Evolutionary conservation across 2,113 vertebrate genomes (phyloP), one percentile per base, ranked within the genome.

Genomic region (Collichthys lucidus): DNA sequence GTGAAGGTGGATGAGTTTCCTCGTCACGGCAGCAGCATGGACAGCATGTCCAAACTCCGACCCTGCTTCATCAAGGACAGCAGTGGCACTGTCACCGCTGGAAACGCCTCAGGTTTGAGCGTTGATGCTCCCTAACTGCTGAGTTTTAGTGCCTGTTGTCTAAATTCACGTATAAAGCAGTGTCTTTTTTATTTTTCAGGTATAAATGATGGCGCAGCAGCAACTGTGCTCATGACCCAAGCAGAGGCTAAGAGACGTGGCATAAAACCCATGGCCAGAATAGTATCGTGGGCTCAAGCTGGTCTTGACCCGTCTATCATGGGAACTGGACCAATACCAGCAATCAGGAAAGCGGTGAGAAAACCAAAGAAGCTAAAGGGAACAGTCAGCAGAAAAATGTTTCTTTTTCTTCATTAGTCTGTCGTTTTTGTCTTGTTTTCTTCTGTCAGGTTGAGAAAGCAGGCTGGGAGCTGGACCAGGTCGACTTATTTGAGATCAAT

Each of bases 401-500:
- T 26, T 6, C 14, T 49, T 4, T 60, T 14, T 56, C 4, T 44
- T 26, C 65, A 15, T 55, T n/a, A n/a, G n/a, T n/a, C n/a, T n/a
- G n/a, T n/a, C n/a, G n/a, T n/a, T 64, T 31, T 24, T 22, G 1
- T 63, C 9, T 64, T 12, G 22, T 46, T 19, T 20, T 29, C 47
- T 5, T 76, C 5, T 42, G 20, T 59, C 68, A 99, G 98, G 86
- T 97, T 42, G 95, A 96, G 19, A 99, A 97, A 92, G 98, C 98
- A 0, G 94, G 96, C 8, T 99, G 98, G 98, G 94, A 95, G 64
- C 86, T 98, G 67, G 95, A 97, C 19, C 93, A 99, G 60, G 96
- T 99, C 0, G 98, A 99, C 77, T 55, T 96, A 12, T 99, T 97
- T 92, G 98, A 99, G 95, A 96, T 99, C 84, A 99, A 99, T 4